Evolutionary conservation across 2,888 invertebrate species (phyloP).

Genomic region (Carabus problematicus): DNA sequence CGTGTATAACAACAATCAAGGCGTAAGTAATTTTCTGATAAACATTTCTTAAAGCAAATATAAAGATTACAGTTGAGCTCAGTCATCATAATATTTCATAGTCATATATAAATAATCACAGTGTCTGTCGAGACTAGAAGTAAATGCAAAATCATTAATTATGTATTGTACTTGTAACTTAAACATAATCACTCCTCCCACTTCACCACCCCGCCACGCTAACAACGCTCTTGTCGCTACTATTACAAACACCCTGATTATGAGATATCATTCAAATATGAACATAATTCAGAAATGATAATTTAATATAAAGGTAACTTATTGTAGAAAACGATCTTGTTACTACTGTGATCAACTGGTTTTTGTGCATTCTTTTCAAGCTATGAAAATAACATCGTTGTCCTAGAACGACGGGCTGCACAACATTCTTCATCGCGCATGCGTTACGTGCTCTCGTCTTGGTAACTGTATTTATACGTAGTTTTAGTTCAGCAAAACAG

Average conservation of each 20-base stretch:
- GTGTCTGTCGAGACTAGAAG: too few species aligned
- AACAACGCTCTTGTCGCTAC: neutral
- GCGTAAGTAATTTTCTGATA: slow-evolving; percentile 24
- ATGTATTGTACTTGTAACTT: slow-evolving; percentile 36
- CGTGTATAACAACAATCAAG: slow-evolving; percentile 35
- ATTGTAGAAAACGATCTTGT: slow-evolving; percentile 14
- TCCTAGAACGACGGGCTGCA: slow-evolving; percentile 32
- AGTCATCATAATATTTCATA: too few species aligned
- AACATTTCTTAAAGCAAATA: too few species aligned
- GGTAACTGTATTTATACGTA: slow-evolving; percentile 24
- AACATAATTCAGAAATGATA: slow-evolving; percentile 6
- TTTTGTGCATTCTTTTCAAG: slow-evolving; percentile 27
- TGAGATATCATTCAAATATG: slow-evolving; percentile 3
- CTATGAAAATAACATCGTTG: slow-evolving; percentile 39
- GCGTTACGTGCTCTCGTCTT: slow-evolving; percentile 12
- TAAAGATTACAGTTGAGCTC: too few species aligned
- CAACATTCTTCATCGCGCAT: slow-evolving; percentile 15
- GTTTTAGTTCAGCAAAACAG: too few species aligned
- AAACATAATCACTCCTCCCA: neutral
- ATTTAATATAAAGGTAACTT: slow-evolving; percentile 13
- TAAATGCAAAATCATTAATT: neutral
- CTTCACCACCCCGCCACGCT: too few species aligned
- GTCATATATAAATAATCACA: too few species aligned
- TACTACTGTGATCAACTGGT: neutral
- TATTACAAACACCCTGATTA: slow-evolving; percentile 35